phyloP scores from a whole-genome alignment of 2,113 vertebrate species.

The Passer montanus region DNA sequence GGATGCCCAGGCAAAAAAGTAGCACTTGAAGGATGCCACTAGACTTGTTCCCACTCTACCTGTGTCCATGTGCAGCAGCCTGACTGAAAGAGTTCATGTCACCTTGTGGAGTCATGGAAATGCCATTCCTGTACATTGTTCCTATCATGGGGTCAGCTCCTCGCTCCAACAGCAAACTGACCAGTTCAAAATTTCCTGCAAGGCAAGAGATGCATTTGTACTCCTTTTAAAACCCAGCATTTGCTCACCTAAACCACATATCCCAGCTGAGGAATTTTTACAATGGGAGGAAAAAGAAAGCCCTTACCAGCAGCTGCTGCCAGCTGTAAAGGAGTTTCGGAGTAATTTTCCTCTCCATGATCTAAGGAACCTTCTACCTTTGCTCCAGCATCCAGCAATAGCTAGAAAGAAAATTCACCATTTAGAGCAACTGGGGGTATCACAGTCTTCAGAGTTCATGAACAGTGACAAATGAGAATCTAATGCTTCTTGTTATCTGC shows the following conservation, averaged over 20 bases:
- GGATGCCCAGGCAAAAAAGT: neutral
- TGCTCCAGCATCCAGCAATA: constrained; percentile 93
- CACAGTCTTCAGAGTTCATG: neutral
- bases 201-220: constrained; percentile 58
- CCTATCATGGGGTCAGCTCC: constrained; percentile 96
- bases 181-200: constrained; percentile 97
- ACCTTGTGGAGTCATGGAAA: constrained; percentile 92
- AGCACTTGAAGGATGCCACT: constrained; percentile 12
- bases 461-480: constrained; percentile 44
- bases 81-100: constrained; percentile 99
- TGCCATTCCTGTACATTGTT: constrained; percentile 96
- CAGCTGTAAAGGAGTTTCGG: constrained; percentile 94
- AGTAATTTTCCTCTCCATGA: constrained; percentile 95
- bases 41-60: constrained; percentile 80
- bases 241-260: neutral
- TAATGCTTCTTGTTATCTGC: constrained; percentile 47
- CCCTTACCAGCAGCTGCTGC: constrained; percentile 92
- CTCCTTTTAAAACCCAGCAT: constrained; percentile 22
- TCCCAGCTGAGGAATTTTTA: neutral
- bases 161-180: constrained; percentile 94
- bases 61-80: constrained; percentile 97
- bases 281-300: neutral
- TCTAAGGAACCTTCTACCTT: constrained; percentile 97
- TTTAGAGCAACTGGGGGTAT: constrained; percentile 30
- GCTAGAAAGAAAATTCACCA: constrained; percentile 75